Evolutionary conservation across 2,797 vertebrate species (phyloP).

Genomic region (Cichlasoma orientale): DNA sequence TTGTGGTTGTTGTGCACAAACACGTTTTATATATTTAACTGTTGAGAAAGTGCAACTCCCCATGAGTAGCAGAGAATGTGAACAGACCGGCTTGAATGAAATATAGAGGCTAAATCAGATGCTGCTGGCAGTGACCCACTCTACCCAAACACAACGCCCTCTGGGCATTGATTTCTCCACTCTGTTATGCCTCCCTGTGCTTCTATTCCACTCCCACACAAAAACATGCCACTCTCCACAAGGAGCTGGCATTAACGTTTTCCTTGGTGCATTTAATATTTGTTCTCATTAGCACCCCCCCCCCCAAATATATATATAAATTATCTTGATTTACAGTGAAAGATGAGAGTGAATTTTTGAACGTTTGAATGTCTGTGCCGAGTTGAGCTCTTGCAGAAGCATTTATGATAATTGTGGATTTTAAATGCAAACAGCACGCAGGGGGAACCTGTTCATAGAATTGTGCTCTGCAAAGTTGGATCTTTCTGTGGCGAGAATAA

Average conservation of each 20-base stretch:
- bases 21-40: conserved; percentile 49
- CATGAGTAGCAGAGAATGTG: conserved; percentile 55
- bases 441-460: background rate
- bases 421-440: background rate
- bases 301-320: background rate
- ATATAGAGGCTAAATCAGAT: conserved; percentile 47
- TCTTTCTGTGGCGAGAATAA: conserved; percentile 14
- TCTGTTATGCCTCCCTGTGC: conserved; percentile 52
- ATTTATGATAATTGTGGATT: background rate
- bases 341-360: background rate
- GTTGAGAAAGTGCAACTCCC: conserved; percentile 19
- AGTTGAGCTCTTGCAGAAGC: background rate
- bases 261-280: conserved; percentile 33
- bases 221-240: conserved; percentile 43
- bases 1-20: conserved; percentile 44
- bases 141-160: conserved; percentile 37
- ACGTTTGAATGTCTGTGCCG: background rate
- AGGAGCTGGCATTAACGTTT: conserved; percentile 35
- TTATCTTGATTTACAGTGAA: conserved; percentile 13
- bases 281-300: background rate
- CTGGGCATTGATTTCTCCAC: conserved; percentile 35
- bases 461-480: background rate
- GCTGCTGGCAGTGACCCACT: conserved; percentile 54
- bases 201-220: conserved; percentile 58
- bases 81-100: conserved; percentile 56